Evolutionary conservation across 2,888 invertebrate species (phyloP), one percentile per base, ranked within the genome.

Genomic region (Willowsia nigromaculata): DNA sequence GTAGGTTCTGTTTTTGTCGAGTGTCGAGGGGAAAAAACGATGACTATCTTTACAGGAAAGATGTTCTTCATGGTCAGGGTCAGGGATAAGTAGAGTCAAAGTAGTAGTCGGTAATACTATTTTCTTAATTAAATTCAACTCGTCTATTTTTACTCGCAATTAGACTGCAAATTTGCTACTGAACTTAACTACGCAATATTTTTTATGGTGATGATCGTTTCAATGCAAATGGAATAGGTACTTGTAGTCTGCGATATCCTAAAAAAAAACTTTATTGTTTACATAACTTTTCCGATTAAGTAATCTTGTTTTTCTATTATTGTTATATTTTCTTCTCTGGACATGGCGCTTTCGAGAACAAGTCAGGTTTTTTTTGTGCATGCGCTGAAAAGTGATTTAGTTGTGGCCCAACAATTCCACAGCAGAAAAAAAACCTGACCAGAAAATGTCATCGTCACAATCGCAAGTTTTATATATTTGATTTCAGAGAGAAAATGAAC

Each of bases 31-130:
- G 15, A 82, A 22, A 50, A 85, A 78, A 47, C 18, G 85, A 85
- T 85, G 74, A 59, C 56, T 85, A 85, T 85, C 85, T 85, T 62
- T 62, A 78, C 76, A 85, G 85, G 82, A 74, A 88, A 88, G 82
- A 88, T 74, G 74, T 86, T 86, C 68, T 74, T 88, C 87, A 88
- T 88, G 87, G 87, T 82, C 87, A 88, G 53, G 87, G 87, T 74
- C 82, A 80, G 76, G n/a, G 50, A 18, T 53, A 53, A 76, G 50
- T 50, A 25, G 33, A 6, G 18, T 37, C 4, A 7, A 53, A 43
- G n/a, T n/a, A 25, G 13, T 5, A 3, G 76, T 37, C 37, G 33
- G 15, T 56, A 9, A 37, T n/a, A n/a, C 22, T 25, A 59, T 40
- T 82, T 62, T 43, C 50, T 50, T 68, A 43, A 83, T 83, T 83